Conservation (phyloP, 53 echinoderm and acorn worm species). For the Temnopleurus reevesii region DNA sequence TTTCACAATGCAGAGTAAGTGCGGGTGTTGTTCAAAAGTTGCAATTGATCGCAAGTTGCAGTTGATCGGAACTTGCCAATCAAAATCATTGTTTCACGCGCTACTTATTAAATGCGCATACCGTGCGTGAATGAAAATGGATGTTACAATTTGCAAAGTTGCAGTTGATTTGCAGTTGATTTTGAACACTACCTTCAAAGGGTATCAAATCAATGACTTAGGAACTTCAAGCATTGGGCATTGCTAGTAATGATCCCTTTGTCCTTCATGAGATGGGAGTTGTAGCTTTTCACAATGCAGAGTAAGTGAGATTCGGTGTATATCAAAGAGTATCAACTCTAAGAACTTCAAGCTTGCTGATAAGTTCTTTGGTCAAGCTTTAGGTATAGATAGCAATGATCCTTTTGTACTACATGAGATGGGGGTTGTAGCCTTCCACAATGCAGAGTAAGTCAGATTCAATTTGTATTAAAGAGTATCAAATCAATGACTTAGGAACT, state of each 20-base stretch:
- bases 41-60: too few species aligned
- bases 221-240: slow-evolving; percentile 82
- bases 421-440: slow-evolving; percentile 94
- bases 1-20: slow-evolving; percentile 93
- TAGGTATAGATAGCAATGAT: slow-evolving; percentile 82
- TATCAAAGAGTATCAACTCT: slow-evolving; percentile 76
- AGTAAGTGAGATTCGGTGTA: slow-evolving; percentile 57
- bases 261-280: slow-evolving; percentile 99
- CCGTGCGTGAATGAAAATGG: too few species aligned
- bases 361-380: slow-evolving; percentile 90
- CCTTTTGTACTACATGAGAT: slow-evolving; percentile 98
- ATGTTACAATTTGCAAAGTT: too few species aligned
- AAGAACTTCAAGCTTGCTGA: slow-evolving; percentile 95
- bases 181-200: too few species aligned
- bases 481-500: too few species aligned
- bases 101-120: too few species aligned
- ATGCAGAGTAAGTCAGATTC: slow-evolving; percentile 73
- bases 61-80: too few species aligned
- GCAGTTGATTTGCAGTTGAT: too few species aligned
- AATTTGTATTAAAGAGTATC: too few species aligned
- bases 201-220: too few species aligned
- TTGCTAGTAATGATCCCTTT: slow-evolving; percentile 91
- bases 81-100: too few species aligned
- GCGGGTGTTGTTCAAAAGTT: too few species aligned
- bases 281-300: slow-evolving; percentile 87